Evolutionary conservation across 2,797 vertebrate species (phyloP), one percentile per base, ranked within the genome.

Genomic region (Chromis chromis): DNA sequence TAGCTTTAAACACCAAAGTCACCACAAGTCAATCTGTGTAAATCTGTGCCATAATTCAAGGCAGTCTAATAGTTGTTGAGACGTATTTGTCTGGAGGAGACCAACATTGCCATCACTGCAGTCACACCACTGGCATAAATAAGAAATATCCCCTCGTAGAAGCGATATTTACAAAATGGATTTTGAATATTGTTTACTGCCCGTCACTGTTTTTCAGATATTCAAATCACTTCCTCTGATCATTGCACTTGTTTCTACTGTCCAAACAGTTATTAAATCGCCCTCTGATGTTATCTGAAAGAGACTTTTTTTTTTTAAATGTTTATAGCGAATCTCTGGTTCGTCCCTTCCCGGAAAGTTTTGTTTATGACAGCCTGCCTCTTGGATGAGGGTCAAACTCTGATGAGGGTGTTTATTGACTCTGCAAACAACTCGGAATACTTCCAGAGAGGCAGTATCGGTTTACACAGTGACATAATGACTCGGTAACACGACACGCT

Each of bases 391-490:
- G 61, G 72, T 83, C 76, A 76, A 21, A 83, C 80, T 70, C 52
- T 60, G 64, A 73, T 64, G 64, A 79, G 74, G 0, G 1, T 76
- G 73, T 83, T 79, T 90, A 81, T 89, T 92, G 86, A 88, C 86
- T 87, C 64, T 75, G 74, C 85, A 88, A 86, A 91, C 76, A 88
- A 57, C 24, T 59, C 21, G 60, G 75, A 74, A 75, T 78, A 72
- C 82, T 87, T 81, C 66, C 78, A 88, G 87, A 87, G 87, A 86
- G 71, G 77, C 80, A 52, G 89, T 90, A 81, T 93, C 88, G 73
- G 86, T 87, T 87, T 86, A 73, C 85, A 88, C 79, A 79, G 72
- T 86, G 85, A 83, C 78, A 78, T 88, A 86, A 88, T 75, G 70
- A 80, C 78, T 79, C 12, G 40, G 77, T 79, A 76, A 83, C 81